Evolutionary conservation across 2,113 vertebrate species (phyloP).

Genomic region (Etheostoma cragini): DNA sequence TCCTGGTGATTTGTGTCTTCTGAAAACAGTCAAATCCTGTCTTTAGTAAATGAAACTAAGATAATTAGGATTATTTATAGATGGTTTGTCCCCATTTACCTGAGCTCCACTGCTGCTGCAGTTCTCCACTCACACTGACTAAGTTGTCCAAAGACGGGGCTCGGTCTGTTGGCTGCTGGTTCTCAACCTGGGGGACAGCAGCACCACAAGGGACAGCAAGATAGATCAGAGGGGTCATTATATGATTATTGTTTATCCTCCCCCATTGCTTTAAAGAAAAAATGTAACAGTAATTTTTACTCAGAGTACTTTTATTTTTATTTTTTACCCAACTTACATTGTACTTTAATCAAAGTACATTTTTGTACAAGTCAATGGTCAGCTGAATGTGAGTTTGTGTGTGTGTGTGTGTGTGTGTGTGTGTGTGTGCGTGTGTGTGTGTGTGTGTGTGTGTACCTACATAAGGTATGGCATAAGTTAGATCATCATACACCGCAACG

Average conservation of each 20-base stretch:
- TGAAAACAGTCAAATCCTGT: background rate
- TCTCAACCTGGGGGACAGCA: background rate
- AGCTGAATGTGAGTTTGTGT: background rate
- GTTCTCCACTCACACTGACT: background rate
- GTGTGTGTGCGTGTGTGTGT: no score
- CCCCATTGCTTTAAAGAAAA: no score
- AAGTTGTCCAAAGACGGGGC: no score
- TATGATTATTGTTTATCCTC: no score
- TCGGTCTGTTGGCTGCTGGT: background rate
- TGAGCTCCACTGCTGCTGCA: background rate
- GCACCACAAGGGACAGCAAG: background rate
- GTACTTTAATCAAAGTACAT: background rate
- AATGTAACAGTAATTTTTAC: no score
- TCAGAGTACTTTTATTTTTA: background rate
- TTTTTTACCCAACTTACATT: background rate
- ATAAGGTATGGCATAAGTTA: accelerated
- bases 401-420: no score
- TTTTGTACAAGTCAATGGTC: background rate
- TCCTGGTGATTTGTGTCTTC: background rate
- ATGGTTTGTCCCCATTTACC: background rate
- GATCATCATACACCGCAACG: background rate
- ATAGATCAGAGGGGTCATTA: background rate
- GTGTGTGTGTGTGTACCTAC: background rate
- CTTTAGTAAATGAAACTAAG: background rate
- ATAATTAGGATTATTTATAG: background rate